Base-by-base conservation (phyloP, 2,888 invertebrate genomes). In the Palloptera scutellata region DNA sequence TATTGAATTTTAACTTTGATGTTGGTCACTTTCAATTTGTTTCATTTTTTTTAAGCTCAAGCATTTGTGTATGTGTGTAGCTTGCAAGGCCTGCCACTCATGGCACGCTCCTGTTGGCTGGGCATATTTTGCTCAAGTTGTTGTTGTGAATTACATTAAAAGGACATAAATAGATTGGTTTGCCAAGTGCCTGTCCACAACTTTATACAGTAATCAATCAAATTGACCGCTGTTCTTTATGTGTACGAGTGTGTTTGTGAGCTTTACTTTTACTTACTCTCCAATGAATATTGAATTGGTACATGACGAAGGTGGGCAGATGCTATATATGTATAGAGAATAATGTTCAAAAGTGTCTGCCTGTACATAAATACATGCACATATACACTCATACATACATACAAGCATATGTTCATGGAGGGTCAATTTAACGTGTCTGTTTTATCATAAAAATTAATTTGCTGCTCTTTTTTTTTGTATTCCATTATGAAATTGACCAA, bases 121-220 rank as follows among this genome's bases (percentile, higher is more conserved):
- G 48, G 8, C 15, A 48, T 4, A 30, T 30, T 4, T 30, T 30
- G 30, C 30, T 30, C 30, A 30, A 6, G 30, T 30, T 30, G 30
- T 30, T 30, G 30, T 30, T 30, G 30, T 30, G 30, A 30, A 30
- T 30, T 78, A 75, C 74, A 79, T 79, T 83, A 82, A 82, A 81
- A 80, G 81, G 80, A 82, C 80, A 80, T 78, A 82, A 83, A 81
- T 78, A 81, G 83, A 83, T 82, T 84, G 78, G 78, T 79, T 73
- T 75, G 76, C 77, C 79, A 81, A 77, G 80, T 76, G 81, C 79
- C 82, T 84, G 84, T 84, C 84, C 81, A 78, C 83, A 84, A 81
- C 77, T 83, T 83, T 77, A 77, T 78, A 74, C 78, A 76, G 83
- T 84, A 84, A 84, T 84, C 84, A 84, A 84, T 84, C 84, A 84